phyloP scores from a whole-genome alignment of 2,113 vertebrate genomes.

The Gallinago paraguaiae region DNA sequence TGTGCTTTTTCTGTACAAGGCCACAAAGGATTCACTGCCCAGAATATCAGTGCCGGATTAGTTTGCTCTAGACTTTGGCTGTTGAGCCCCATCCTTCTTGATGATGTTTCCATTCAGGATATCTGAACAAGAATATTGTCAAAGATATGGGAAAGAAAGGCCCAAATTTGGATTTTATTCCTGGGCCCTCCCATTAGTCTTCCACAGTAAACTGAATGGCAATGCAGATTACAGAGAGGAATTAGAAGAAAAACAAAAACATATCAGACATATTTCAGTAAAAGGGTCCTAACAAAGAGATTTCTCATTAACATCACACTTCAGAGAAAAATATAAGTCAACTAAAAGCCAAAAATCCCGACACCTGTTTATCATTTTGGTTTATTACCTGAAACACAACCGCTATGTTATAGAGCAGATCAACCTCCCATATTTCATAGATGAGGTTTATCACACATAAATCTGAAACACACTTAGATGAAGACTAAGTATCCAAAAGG shows the following conservation, averaged over 20 bases:
- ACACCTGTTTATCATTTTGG: not conserved
- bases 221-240: not conserved
- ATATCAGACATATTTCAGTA: not conserved
- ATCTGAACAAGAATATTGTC: not conserved
- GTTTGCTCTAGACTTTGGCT: not conserved
- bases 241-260: not conserved
- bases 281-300: not conserved
- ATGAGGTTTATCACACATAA: not conserved
- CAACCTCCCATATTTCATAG: not conserved
- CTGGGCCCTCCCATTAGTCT: not conserved
- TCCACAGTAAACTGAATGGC: not conserved
- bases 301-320: not conserved
- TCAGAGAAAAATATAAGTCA: not conserved
- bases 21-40: not conserved
- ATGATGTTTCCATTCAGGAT: not conserved
- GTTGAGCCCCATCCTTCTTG: not conserved
- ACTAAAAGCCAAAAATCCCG: not conserved
- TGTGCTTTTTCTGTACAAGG: not conserved
- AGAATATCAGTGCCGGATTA: not conserved
- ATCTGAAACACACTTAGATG: not conserved
- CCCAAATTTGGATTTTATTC: not conserved
- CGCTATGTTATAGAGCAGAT: not conserved
- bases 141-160: not conserved
- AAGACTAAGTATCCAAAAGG: not conserved
- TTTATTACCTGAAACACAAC: not conserved